phyloP scores from a whole-genome alignment of 2,797 vertebrate species.

The Diglossa cyanea region DNA sequence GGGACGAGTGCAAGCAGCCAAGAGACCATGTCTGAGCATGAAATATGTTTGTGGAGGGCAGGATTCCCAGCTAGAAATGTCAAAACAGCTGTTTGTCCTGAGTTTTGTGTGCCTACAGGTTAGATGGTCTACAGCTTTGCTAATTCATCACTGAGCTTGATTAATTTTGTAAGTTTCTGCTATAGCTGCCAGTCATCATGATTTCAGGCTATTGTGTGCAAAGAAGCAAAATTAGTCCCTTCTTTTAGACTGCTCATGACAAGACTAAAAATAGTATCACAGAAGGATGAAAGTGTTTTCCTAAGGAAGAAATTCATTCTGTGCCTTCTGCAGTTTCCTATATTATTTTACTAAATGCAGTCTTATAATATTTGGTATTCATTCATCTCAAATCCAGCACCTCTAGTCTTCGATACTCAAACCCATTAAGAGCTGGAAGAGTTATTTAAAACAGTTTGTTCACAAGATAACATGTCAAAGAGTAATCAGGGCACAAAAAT shows the following conservation, averaged over 20 bases:
- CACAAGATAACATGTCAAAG: background rate
- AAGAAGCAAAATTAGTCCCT: background rate
- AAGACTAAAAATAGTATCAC: background rate
- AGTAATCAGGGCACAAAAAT: background rate
- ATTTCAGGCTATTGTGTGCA: background rate
- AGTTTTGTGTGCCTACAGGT: constrained; percentile 12
- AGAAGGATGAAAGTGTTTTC: background rate
- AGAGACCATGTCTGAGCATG: constrained; percentile 70
- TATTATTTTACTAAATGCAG: background rate
- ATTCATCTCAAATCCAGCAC: background rate
- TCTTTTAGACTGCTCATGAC: background rate
- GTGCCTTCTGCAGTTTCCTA: background rate
- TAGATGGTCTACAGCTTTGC: background rate
- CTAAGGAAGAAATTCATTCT: background rate
- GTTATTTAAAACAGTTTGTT: background rate
- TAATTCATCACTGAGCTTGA: constrained; percentile 37
- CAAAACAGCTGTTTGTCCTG: constrained; percentile 65
- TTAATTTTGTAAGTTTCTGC: constrained; percentile 22
- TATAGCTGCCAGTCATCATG: background rate
- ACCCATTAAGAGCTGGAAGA: background rate
- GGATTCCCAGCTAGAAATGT: constrained; percentile 58
- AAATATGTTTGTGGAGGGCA: constrained; percentile 66
- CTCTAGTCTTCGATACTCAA: background rate
- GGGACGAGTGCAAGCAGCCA: constrained; percentile 48
- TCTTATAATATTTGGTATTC: background rate